phyloP scores from a whole-genome alignment of 2,888 invertebrate genomes.

The Diplazon laetatorius region DNA sequence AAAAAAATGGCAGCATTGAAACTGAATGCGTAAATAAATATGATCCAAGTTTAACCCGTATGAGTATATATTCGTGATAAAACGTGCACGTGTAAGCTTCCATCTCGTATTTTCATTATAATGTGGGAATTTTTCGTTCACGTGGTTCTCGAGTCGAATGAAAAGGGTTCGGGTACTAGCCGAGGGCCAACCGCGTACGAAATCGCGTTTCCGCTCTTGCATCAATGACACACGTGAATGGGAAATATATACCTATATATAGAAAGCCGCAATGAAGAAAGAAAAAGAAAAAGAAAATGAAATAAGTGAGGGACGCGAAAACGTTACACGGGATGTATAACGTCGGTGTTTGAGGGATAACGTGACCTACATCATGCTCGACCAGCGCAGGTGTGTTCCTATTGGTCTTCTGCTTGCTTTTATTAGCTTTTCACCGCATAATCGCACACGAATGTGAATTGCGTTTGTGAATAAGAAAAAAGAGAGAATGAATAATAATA shows the following conservation, averaged over 20 bases:
- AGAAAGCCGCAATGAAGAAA: conserved; percentile 42
- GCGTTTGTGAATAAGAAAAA: background rate
- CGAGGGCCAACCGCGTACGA: conserved; percentile 30
- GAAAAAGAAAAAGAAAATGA: conserved; percentile 22
- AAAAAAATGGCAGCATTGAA: too few species aligned
- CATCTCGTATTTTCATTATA: conserved; percentile 1
- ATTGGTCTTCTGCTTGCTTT: conserved; percentile 28
- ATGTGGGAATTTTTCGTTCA: conserved; percentile 52
- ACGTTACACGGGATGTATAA: conserved; percentile 40
- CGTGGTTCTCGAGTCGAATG: conserved; percentile 15
- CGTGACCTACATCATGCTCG: conserved; percentile 56
- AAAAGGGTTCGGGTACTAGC: conserved; percentile 5
- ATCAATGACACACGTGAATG: conserved; percentile 42
- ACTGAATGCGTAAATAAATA: too few species aligned
- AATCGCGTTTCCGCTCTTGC: conserved; percentile 60
- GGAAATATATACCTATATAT: too few species aligned
- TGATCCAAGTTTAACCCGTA: background rate
- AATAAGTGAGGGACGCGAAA: conserved; percentile 34
- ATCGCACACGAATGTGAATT: background rate
- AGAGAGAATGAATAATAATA: background rate
- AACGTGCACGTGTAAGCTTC: conserved; percentile 27
- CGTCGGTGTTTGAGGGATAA: conserved; percentile 59
- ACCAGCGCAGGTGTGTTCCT: conserved; percentile 56
- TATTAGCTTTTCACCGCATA: background rate
- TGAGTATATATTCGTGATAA: background rate